Percentiles rank a stretch among this genome's conserved stretches.
Evolutionary conservation across 2,797 vertebrate species (phyloP).

Genomic region (Kryptopterus vitreolus): DNA sequence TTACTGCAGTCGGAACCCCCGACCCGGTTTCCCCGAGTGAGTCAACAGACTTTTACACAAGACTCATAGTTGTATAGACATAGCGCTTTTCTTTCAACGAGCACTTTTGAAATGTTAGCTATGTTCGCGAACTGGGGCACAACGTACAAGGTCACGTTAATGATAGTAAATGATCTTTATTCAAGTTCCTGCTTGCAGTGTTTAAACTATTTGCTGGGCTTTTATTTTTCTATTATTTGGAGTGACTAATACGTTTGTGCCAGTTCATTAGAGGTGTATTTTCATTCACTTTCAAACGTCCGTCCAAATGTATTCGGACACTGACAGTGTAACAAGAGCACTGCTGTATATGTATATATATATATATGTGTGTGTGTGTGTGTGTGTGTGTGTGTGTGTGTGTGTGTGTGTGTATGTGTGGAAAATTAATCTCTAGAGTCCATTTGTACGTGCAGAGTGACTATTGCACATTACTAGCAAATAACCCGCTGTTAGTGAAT

Average conservation of each 20-base stretch:
- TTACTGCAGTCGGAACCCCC: constrained; percentile 25
- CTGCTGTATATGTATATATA: background rate
- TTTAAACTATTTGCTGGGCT: background rate
- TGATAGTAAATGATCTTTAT: background rate
- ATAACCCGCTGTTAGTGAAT: background rate
- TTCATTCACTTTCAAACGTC: too few species aligned
- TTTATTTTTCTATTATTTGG: background rate
- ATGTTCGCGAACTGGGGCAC: background rate
- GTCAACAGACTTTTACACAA: background rate
- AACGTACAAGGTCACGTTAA: constrained; percentile 26
- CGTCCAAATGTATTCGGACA: too few species aligned
- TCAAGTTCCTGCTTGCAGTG: background rate
- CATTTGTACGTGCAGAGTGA: background rate
- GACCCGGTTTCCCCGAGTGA: constrained; percentile 26
- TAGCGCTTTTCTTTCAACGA: constrained; percentile 68
- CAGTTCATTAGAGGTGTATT: background rate
- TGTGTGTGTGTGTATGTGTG: background rate
- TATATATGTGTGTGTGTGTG: too few species aligned
- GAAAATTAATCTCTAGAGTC: background rate
- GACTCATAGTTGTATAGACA: accelerated
- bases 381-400: too few species aligned
- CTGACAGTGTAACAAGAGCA: too few species aligned
- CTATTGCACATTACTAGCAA: background rate
- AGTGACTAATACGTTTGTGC: background rate
- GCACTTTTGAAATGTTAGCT: background rate